phyloP scores from a whole-genome alignment of 1,140 invertebrate genomes.

The Orchesella cincta region DNA sequence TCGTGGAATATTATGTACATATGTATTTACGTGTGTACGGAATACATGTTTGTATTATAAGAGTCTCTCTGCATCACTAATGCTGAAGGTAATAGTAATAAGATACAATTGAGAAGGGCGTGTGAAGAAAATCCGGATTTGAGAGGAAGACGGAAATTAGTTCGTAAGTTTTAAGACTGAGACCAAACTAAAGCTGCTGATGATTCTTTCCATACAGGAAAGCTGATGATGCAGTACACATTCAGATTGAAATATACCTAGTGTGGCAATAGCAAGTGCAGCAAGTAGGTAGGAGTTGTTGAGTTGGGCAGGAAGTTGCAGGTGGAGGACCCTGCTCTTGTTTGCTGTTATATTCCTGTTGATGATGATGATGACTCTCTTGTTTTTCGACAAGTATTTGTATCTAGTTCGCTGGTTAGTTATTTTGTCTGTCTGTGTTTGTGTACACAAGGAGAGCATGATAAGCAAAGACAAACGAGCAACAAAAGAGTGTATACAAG shows the following conservation, averaged over 20 bases:
- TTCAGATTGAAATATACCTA: background rate
- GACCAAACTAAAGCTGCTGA: too few relatives aligned
- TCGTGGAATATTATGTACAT: constrained; percentile 11
- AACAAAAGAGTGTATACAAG: too few relatives aligned
- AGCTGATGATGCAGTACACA: constrained; percentile 1
- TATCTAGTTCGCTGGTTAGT: background rate
- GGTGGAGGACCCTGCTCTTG: constrained; percentile 41
- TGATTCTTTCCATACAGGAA: constrained; percentile 5
- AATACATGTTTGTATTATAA: background rate
- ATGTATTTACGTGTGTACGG: background rate
- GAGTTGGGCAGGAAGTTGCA: constrained; percentile 48
- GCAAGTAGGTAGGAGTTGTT: constrained; percentile 24
- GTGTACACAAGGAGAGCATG: background rate
- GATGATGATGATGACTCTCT: constrained; percentile 17
- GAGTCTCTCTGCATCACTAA: background rate
- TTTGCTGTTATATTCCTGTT: background rate
- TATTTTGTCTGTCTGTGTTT: background rate
- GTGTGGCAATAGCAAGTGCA: too few relatives aligned
- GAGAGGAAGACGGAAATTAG: constrained; percentile 52
- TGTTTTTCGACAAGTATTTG: background rate
- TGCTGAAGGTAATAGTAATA: background rate
- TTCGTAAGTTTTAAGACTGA: constrained; percentile 15
- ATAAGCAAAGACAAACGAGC: constrained; percentile 9
- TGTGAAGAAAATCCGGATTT: constrained; percentile 51
- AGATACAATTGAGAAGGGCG: constrained; percentile 39